A percentile compares a stretch with the other conserved stretches of the same genome.
Conservation (phyloP, 2,113 vertebrate genomes). For the Delphinus delphis region DNA sequence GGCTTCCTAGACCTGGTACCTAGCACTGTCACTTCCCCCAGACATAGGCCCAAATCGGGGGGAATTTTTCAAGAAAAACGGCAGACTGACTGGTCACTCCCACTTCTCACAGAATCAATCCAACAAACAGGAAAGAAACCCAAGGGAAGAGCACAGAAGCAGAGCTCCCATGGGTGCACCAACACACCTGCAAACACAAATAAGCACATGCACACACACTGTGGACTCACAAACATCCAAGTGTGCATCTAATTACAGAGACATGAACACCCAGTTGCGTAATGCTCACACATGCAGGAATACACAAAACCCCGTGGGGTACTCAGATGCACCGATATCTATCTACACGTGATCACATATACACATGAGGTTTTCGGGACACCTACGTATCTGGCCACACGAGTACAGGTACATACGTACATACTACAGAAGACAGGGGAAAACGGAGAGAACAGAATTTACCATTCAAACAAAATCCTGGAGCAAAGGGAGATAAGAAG, state of each 20-base stretch:
- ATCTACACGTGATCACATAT: background rate
- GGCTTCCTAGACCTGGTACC: background rate
- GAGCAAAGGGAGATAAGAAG: background rate
- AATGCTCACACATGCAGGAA: background rate
- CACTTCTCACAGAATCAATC: slow-evolving; percentile 14
- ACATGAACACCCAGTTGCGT: background rate
- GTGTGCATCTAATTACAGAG: background rate
- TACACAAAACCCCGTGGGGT: background rate
- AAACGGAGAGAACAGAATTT: background rate
- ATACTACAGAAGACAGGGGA: background rate
- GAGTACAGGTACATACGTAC: background rate
- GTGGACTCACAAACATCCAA: background rate
- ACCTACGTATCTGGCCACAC: background rate
- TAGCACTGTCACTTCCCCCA: background rate
- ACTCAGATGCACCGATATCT: background rate
- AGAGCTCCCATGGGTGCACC: background rate
- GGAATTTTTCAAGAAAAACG: background rate
- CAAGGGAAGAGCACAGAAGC: background rate
- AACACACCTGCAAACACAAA: slow-evolving; percentile 1
- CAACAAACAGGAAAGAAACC: slow-evolving; percentile 1
- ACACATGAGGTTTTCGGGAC: background rate
- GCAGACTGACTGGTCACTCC: background rate
- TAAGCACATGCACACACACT: background rate
- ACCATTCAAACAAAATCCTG: background rate
- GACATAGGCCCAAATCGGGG: background rate